phyloP scores from a whole-genome alignment of 2,113 vertebrate species.

The Felis catus region DNA sequence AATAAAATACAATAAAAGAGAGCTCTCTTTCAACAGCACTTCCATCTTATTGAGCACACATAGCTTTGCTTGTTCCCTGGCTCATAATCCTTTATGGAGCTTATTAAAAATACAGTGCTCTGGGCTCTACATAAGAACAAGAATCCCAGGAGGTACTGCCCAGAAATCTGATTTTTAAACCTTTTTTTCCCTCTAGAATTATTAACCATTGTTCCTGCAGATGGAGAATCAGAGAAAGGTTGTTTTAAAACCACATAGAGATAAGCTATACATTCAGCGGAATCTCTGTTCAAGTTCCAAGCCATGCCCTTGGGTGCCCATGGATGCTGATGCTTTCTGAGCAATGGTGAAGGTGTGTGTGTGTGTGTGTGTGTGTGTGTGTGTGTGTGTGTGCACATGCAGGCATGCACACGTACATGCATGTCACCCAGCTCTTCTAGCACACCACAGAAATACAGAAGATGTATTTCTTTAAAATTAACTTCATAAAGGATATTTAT shows the following conservation, averaged over 20 bases:
- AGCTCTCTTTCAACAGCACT: background rate
- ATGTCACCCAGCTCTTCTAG: background rate
- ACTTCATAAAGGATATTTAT: slow-evolving; percentile 1
- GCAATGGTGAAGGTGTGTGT: background rate
- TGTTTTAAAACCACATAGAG: background rate
- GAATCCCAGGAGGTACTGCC: background rate
- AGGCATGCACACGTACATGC: fast-evolving
- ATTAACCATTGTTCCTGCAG: background rate
- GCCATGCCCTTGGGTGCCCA: background rate
- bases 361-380: fast-evolving
- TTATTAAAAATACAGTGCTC: background rate
- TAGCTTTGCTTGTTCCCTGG: background rate
- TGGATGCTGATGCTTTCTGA: background rate
- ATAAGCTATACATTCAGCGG: background rate
- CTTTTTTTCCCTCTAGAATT: background rate
- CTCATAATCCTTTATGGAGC: background rate
- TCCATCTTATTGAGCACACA: background rate
- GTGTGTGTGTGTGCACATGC: fast-evolving
- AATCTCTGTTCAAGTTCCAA: background rate
- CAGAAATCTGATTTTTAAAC: background rate
- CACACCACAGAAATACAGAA: background rate
- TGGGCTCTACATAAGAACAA: background rate
- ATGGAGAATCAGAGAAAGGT: background rate
- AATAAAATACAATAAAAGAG: background rate
- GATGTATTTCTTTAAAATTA: slow-evolving; percentile 18